phyloP scores from a whole-genome alignment of 1,140 invertebrate genomes.

The Ruditapes philippinarum region DNA sequence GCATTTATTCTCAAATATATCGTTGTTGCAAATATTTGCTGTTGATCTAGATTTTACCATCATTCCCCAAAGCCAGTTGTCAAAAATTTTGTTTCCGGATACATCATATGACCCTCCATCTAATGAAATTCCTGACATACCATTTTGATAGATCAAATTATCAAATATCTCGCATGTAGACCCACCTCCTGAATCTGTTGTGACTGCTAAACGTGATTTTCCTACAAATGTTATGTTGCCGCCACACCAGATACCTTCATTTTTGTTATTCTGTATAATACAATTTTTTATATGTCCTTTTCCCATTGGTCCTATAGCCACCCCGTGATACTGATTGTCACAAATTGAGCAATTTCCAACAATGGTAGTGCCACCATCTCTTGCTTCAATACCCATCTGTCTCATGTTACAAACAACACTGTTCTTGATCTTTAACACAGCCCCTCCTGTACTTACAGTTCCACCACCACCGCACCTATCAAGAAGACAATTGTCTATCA shows the following conservation, averaged over 20 bases:
- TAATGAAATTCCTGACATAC: constrained; percentile 5
- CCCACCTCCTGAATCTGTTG: neutral
- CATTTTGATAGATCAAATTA: constrained; percentile 23
- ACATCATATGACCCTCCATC: neutral
- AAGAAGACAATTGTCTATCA: constrained; percentile 1
- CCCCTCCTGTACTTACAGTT: neutral
- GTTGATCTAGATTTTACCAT: constrained; percentile 42
- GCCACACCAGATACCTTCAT: constrained; percentile 33
- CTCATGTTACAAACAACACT: neutral
- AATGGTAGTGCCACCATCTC: neutral
- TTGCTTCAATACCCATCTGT: constrained; percentile 3
- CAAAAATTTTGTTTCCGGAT: neutral
- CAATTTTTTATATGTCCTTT: neutral
- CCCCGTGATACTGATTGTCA: constrained; percentile 25
- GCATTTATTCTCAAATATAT: constrained; percentile 66
- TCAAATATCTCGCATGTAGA: neutral
- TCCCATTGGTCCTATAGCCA: constrained; percentile 15
- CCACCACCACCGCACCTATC: constrained; percentile 34
- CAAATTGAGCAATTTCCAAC: constrained; percentile 1
- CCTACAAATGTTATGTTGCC: neutral
- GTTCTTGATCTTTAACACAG: neutral
- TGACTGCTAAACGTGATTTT: neutral
- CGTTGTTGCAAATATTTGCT: constrained; percentile 21
- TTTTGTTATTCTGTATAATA: neutral
- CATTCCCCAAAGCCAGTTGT: constrained; percentile 63